Evolutionary conservation across 2,888 invertebrate genomes (phyloP), one percentile per base, ranked within the genome.

Genomic region (Steinernema scapterisci): DNA sequence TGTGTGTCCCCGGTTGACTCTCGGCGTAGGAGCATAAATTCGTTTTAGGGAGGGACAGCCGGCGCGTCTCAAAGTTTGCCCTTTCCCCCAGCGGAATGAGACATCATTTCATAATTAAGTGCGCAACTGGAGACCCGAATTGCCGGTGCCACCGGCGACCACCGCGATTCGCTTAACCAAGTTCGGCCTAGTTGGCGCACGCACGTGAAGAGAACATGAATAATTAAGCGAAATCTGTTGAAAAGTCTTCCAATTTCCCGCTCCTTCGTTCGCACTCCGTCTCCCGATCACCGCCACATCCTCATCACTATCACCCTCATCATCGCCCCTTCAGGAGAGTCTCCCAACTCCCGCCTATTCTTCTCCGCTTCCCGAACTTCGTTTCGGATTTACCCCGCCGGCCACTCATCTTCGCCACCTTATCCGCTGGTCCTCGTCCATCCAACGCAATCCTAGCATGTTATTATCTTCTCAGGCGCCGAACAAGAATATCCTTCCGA

Each of bases 141-240:
- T 63, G 31, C 63, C 25, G 19, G 48, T 63, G 63, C 63, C 63
- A 21, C 54, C 54, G 16, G 7, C n/a, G n/a, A n/a, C n/a, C n/a
- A n/a, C 19, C 54, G 63, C 63, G 27, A 21, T 27, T 25, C 23
- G 27, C 63, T 63, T 27, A 25, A 27, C 63, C n/a, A 19, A 48
- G 48, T 48, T 48, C 13, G 48, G 38, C 38, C 38, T 38, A 3
- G 38, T 38, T 38, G 38, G 38, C 38, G 38, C 38, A 38, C 52
- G 52, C 52, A 63, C 63, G 63, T 63, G 63, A 63, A 63, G 63
- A 25, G 63, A 25, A 63, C 63, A 63, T 63, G 63, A 63, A 63
- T 63, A 63, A 63, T 63, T 63, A 31, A 63, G 63, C 63, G 63
- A 27, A 63, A 63, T 63, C 63, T 63, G 63, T 63, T 27, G 63